These are phyloP conservation scores for Rhizomys pruinosus DNA, from an alignment of 2,113 vertebrate species.

Conservation along the genomic window DNA sequence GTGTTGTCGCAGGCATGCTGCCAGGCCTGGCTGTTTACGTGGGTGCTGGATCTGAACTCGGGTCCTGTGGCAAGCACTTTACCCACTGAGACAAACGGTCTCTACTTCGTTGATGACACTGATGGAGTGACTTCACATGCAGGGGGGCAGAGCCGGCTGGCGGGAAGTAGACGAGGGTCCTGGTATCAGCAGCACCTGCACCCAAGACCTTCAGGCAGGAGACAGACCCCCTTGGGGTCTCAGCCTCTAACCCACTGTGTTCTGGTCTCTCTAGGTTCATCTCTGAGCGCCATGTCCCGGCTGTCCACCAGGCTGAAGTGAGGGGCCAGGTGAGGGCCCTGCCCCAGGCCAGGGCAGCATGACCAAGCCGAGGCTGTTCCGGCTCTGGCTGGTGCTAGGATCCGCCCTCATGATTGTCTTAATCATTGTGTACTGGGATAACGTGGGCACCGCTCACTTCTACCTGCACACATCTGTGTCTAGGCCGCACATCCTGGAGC, in stretches of 20 bases:
- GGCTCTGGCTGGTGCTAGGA: conserved; percentile 92
- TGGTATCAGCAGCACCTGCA: neutral
- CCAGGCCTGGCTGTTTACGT: neutral
- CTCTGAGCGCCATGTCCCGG: conserved; percentile 64
- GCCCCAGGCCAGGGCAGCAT: conserved; percentile 85
- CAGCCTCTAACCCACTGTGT: conserved; percentile 25
- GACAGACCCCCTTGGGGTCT: too few relatives aligned
- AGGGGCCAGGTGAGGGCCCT: conserved; percentile 54
- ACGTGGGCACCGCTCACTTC: conserved; percentile 92
- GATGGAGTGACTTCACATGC: neutral
- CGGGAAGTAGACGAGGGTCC: too few relatives aligned
- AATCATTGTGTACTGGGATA: conserved; percentile 98
- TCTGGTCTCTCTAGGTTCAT: conserved; percentile 75
- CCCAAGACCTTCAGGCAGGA: neutral
- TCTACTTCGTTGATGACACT: neutral
- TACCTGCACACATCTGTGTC: conserved; percentile 92
- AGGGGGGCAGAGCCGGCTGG: neutral
- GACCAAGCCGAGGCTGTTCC: conserved; percentile 94
- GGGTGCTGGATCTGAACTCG: too few relatives aligned
- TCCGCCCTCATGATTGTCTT: conserved; percentile 95
- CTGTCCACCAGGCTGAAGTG: conserved; percentile 71
- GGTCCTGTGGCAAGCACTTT: neutral
- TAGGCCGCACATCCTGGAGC: conserved; percentile 85
- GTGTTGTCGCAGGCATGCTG: too few relatives aligned
- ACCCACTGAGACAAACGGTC: neutral